Base-by-base conservation (phyloP, 2,888 invertebrate species). In the Limnephilus auricula region DNA sequence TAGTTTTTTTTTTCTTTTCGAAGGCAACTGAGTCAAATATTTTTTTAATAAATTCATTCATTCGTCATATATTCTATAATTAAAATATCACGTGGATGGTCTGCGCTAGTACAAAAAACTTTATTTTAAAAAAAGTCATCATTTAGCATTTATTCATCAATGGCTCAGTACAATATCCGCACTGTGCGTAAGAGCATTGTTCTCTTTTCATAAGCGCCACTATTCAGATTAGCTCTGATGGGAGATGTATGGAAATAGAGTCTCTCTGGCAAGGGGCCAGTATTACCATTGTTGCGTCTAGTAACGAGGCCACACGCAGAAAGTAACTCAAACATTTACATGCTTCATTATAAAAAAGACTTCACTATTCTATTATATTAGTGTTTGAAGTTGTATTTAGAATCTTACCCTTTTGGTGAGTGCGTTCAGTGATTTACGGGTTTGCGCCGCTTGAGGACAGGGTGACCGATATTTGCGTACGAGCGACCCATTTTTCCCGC, bases 161-260 rank as follows among this genome's bases (percentile, higher is more conserved):
- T 65, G 65, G 25, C 65, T 65, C 25, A 10, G 65, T 65, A 65
- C 82, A 34, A 34, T 32, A 32, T 82, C 82, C 82, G 82, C 15
- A 31, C 31, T 32, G 18, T 34, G 34, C 34, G 32, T 34, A 82
- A 82, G 34, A 34, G 82, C 82, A 82, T 82, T 82, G 82, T 82
- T 82, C 82, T 82, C 34, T 15, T 32, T 25, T 82, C 82, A 34
- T 31, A 34, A 25, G 82, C 82, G 82, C 82, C 30, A 34, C 34
- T 65, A 65, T 65, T 9, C 25, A 65, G 25, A 65, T 34, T 82
- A 25, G 25, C 34, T 34, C 82, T 32, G 13, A 82, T 34, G 82
- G 82, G 82, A 82, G 32, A 82, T 12, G 82, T 82, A 32, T 82
- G 82, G 82, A 82, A 82, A 82, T 82, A 82, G 82, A 82, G 82